Percentiles rank a stretch among this genome's conserved stretches.
Evolutionary conservation across 2,888 invertebrate genomes (phyloP).

Genomic region (Acleris literana): DNA sequence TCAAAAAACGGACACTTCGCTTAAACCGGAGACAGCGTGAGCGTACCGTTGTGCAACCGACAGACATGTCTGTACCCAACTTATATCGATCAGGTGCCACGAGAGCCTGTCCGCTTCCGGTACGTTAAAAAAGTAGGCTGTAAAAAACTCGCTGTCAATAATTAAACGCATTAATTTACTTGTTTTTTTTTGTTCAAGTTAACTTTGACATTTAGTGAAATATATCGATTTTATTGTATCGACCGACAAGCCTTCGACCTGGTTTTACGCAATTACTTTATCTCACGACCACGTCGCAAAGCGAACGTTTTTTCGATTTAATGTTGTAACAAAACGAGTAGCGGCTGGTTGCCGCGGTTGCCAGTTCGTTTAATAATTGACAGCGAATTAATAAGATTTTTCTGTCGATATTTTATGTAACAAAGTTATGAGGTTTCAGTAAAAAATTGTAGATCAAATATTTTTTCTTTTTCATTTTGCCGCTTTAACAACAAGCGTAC

Average conservation of each 20-base stretch:
- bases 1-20: not conserved
- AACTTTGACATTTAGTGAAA: constrained; percentile 32
- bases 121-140: constrained; percentile 31
- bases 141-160: constrained; percentile 18
- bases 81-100: constrained; percentile 66
- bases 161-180: constrained; percentile 14
- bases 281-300: constrained; percentile 31
- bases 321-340: constrained; percentile 29
- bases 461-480: too few species aligned
- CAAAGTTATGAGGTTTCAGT: not conserved
- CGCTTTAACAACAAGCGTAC: too few species aligned
- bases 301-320: constrained; percentile 21
- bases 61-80: constrained; percentile 56
- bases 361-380: constrained; percentile 2
- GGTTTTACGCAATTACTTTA: constrained; percentile 37
- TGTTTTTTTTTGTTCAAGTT: constrained; percentile 19
- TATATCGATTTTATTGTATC: constrained; percentile 28
- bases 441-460: too few species aligned
- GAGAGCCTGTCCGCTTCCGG: constrained; percentile 67
- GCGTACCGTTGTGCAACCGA: constrained; percentile 74
- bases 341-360: constrained; percentile 3
- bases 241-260: constrained; percentile 30
- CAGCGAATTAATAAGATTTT: constrained; percentile 1
- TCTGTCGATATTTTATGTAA: not conserved
- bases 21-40: constrained; percentile 38